These are phyloP conservation scores for Scrobipalpa atriplicella DNA, from an alignment of 2,888 invertebrate species.

Conservation along the genomic window DNA sequence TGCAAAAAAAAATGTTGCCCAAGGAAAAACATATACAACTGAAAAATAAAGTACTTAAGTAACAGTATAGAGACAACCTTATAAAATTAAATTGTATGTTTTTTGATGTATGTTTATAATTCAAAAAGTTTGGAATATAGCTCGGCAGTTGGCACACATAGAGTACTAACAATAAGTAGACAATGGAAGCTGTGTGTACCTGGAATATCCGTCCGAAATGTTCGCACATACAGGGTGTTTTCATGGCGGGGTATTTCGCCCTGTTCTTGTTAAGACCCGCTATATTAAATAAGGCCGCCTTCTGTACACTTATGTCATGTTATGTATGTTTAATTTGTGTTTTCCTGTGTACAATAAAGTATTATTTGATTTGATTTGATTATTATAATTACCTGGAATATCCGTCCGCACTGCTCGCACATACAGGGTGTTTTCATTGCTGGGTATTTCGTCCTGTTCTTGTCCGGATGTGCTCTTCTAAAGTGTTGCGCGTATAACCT, in stretches of 20 bases:
- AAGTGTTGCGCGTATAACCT: conserved; percentile 73
- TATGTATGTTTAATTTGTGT: no score
- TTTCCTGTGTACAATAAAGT: no score
- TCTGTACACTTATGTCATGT: no score
- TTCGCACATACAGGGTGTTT: conserved; percentile 73
- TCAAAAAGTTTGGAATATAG: no score
- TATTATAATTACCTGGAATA: conserved; percentile 65
- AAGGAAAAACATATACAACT: neutral
- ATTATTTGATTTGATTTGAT: neutral
- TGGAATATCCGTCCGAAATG: conserved; percentile 74
- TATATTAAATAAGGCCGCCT: no score
- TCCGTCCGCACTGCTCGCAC: conserved; percentile 74
- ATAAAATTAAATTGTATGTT: no score
- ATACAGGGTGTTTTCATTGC: conserved; percentile 71
- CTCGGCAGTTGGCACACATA: no score
- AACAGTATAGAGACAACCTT: no score
- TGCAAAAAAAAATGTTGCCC: neutral
- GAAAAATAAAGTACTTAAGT: neutral
- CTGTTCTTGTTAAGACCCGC: conserved; percentile 72
- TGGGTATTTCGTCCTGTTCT: conserved; percentile 70
- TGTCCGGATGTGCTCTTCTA: conserved; percentile 68
- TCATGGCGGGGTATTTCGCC: conserved; percentile 71
- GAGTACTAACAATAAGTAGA: no score
- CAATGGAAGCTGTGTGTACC: no score
- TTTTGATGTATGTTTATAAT: no score